Evolutionary conservation across 2,797 vertebrate genomes (phyloP).

Genomic region (Liasis olivaceus): DNA sequence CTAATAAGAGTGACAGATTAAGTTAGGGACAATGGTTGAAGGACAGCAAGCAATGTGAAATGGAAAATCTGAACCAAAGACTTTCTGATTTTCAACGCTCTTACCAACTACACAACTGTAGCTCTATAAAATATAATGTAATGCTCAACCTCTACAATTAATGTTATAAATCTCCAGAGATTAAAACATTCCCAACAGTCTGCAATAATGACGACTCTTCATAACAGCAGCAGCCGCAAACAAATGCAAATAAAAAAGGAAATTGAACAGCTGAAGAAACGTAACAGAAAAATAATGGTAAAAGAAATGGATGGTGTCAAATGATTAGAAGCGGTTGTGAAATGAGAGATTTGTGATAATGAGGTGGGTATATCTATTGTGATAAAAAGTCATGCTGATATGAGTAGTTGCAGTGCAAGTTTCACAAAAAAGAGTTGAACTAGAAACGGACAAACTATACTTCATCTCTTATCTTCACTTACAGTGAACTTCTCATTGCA

Average conservation of each 20-base stretch:
- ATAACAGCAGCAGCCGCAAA: neutral
- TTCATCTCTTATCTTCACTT: conserved; percentile 74
- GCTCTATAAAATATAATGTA: neutral
- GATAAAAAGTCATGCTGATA: conserved; percentile 65
- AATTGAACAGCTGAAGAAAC: conserved; percentile 26
- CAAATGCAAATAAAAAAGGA: conserved; percentile 17
- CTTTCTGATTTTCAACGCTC: neutral
- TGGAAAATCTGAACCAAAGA: neutral
- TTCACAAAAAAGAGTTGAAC: conserved; percentile 26
- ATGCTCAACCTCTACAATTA: conserved; percentile 34
- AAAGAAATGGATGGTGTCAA: conserved; percentile 55
- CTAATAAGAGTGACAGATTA: neutral
- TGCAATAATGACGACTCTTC: conserved; percentile 13
- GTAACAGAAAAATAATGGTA: conserved; percentile 1
- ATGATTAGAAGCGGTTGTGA: conserved; percentile 40
- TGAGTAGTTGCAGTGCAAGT: conserved; percentile 16
- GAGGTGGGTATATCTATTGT: conserved; percentile 19
- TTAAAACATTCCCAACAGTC: neutral
- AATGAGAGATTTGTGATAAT: conserved; percentile 31
- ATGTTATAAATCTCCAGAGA: conserved; percentile 17
- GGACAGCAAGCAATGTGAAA: neutral
- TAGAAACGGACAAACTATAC: conserved; percentile 33
- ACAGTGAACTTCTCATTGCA: neutral
- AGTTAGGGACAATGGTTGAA: neutral
- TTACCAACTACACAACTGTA: neutral